Percentiles rank a stretch among this genome's conserved stretches.
Conservation (phyloP, 2,888 invertebrate genomes). For the Tipula lateralis region DNA sequence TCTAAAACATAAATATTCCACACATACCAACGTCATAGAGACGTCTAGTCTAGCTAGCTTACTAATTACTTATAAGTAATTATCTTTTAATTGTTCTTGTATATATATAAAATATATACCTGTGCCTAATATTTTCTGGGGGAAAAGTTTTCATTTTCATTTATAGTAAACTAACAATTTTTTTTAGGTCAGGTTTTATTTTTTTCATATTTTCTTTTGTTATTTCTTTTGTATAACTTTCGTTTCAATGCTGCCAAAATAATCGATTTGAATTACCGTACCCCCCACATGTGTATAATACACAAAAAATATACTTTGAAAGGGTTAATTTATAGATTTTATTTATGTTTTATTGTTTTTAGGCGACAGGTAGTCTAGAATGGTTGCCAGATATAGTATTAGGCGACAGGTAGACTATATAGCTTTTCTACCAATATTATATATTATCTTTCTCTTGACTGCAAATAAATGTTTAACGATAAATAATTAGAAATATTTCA, state of each 20-base stretch:
- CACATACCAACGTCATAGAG: too few relatives aligned
- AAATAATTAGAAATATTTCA: neutral
- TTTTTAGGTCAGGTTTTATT: neutral
- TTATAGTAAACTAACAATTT: neutral
- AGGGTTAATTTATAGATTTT: neutral
- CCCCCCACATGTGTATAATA: neutral
- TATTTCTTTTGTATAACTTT: neutral
- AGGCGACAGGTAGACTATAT: neutral
- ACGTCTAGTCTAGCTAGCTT: neutral
- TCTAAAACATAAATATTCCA: too few relatives aligned
- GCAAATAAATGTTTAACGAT: neutral
- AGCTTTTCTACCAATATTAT: neutral
- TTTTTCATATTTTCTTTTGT: neutral
- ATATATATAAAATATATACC: neutral
- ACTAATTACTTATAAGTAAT: neutral
- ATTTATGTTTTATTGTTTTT: neutral
- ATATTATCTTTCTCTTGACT: neutral
- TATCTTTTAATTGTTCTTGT: neutral
- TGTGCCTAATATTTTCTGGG: neutral
- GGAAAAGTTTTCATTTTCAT: neutral
- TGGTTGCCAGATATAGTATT: neutral
- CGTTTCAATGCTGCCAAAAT: conserved; percentile 6
- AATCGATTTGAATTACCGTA: neutral
- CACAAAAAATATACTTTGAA: neutral
- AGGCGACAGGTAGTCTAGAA: neutral